phyloP scores from a whole-genome alignment of 2,113 vertebrate genomes.

The Phaethon lepturus region DNA sequence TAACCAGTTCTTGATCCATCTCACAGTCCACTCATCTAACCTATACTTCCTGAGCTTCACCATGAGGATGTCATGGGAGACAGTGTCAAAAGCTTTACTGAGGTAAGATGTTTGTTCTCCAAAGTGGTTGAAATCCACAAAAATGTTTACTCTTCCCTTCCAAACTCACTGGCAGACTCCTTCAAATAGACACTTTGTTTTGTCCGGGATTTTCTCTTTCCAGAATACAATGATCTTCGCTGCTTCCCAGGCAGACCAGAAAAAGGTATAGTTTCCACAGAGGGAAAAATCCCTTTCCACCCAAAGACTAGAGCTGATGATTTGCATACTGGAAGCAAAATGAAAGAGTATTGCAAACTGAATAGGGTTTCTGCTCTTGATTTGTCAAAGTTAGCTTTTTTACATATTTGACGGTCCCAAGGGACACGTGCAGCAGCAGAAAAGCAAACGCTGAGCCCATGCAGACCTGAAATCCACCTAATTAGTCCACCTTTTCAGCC shows the following conservation, averaged over 20 bases:
- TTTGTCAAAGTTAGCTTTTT: background rate
- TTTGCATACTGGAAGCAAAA: background rate
- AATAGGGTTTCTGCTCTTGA: background rate
- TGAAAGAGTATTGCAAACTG: background rate
- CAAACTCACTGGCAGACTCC: background rate
- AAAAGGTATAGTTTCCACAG: background rate
- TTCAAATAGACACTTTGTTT: background rate
- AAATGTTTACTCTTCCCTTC: background rate
- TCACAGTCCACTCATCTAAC: too few relatives aligned
- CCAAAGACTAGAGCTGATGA: background rate
- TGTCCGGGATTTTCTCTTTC: background rate
- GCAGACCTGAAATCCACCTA: background rate
- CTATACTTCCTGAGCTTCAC: too few relatives aligned
- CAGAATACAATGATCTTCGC: background rate
- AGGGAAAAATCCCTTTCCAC: background rate
- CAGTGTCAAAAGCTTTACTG: too few relatives aligned
- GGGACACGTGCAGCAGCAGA: background rate
- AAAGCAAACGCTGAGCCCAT: background rate
- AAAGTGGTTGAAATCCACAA: background rate
- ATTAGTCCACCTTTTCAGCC: background rate
- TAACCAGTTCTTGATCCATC: too few relatives aligned
- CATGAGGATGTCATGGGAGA: too few relatives aligned
- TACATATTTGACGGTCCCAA: background rate
- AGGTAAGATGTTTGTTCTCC: background rate
- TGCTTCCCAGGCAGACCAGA: background rate